Percentiles rank a stretch among this genome's conserved stretches.
phyloP scores from a whole-genome alignment of 2,888 invertebrate genomes.

The Schizotus pectinicornis region DNA sequence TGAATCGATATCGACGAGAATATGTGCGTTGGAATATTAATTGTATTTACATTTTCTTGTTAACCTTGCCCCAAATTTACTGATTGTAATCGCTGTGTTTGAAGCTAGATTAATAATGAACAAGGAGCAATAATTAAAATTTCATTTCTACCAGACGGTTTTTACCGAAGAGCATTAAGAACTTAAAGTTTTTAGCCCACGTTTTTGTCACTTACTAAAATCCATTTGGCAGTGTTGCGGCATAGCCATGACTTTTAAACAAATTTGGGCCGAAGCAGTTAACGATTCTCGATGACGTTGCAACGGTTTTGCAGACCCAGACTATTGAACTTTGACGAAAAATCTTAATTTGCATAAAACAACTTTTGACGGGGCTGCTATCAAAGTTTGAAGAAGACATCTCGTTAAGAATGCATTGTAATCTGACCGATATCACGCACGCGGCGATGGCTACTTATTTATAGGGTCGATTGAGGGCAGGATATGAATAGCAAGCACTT shows the following conservation, averaged over 20 bases:
- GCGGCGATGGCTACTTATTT: conserved; percentile 11
- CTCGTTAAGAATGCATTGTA: conserved; percentile 16
- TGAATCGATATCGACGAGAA: conserved; percentile 16
- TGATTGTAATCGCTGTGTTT: conserved; percentile 24
- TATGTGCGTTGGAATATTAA: conserved; percentile 11
- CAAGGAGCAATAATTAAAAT: conserved; percentile 12
- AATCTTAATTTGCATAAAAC: conserved; percentile 2
- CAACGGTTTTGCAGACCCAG: not conserved
- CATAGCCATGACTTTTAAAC: too few relatives aligned
- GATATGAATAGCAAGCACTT: not conserved
- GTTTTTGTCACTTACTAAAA: too few relatives aligned
- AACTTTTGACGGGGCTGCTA: not conserved
- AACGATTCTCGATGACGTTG: too few relatives aligned
- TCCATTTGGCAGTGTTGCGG: too few relatives aligned
- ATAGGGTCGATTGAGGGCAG: not conserved
- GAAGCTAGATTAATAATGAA: conserved; percentile 13
- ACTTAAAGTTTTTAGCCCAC: too few relatives aligned
- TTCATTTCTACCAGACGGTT: conserved; percentile 2
- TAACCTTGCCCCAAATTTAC: conserved; percentile 17
- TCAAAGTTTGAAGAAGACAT: conserved; percentile 14
- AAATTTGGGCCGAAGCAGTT: too few relatives aligned
- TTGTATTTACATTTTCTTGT: conserved; percentile 25
- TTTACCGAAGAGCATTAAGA: too few relatives aligned
- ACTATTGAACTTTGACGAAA: conserved; percentile 16
- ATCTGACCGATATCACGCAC: conserved; percentile 13